Base-by-base conservation (phyloP, 2,888 invertebrate species). In the Eupithecia centaureata region DNA sequence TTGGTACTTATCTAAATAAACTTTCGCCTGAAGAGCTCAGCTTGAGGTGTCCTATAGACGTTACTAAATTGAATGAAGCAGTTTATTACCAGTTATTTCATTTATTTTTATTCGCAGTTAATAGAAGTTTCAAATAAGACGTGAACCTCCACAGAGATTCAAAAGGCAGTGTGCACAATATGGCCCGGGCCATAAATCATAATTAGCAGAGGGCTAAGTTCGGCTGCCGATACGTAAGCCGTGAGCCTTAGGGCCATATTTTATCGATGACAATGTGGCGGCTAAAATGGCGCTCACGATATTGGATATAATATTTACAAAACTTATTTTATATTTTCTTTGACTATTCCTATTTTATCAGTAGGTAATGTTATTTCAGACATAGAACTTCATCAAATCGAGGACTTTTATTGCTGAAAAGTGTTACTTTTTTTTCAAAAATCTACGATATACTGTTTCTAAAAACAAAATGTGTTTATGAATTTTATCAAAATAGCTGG, bases 191-290 rank as follows among this genome's bases (percentile, higher is more conserved):
- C 69, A 89, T 91, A 91, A 91, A 91, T 91, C 89, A 91, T 92
- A 91, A 91, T 92, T 92, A 92, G 84, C 81, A 61, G 71, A 79
- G 81, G 86, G 86, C 83, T 88, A 86, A 90, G 90, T 88, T 80
- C 90, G 88, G 89, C 83, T 91, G 90, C 90, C 90, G 87, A 90
- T 86, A 78, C 79, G 71, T 88, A 87, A 89, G 84, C 88, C 87
- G 65, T 70, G 81, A 84, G 84, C 82, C 86, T 84, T 57, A 64
- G 61, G 58, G 61, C 81, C 85, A 85, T 86, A 79, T 87, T 82
- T 88, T 82, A 76, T 76, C 77, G 75, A 72, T 81, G 80, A 84
- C 82, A 82, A 79, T 79, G 71, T 52, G 67, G 60, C 18, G 30
- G 61, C 57, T 81, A 84, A 80, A 64, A 79, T 81, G 79, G 35